phyloP scores from a whole-genome alignment of 2,113 vertebrate species.

The Perca flavescens region DNA sequence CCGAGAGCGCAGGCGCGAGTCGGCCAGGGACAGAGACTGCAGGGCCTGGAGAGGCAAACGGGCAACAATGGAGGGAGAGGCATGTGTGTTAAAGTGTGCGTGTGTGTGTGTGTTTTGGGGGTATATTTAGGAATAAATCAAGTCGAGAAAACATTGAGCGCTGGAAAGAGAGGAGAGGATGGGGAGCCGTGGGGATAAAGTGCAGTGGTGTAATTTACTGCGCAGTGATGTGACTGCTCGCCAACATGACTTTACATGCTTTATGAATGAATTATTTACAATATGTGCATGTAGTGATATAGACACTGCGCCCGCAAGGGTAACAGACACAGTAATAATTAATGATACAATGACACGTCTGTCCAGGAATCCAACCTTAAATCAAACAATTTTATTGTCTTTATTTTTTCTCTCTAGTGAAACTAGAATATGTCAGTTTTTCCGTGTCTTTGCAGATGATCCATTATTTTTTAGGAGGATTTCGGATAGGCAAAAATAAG shows the following conservation, averaged over 20 bases:
- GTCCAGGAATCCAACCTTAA: conserved; percentile 1
- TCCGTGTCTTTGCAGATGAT: not conserved
- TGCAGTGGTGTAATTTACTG: conserved; percentile 28
- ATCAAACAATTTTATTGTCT: too few relatives aligned
- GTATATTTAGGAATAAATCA: conserved; percentile 22
- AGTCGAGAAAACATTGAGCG: not conserved
- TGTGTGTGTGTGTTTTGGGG: not conserved
- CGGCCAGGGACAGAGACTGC: conserved; percentile 87
- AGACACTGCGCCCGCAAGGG: conserved; percentile 34
- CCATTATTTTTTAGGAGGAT: not conserved
- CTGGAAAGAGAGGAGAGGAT: not conserved
- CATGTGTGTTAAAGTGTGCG: not conserved
- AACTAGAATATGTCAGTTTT: not conserved
- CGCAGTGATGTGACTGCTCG: conserved; percentile 33
- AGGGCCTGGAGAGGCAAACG: conserved; percentile 78
- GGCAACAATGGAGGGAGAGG: not conserved
- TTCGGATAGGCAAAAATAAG: too few relatives aligned
- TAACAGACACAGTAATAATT: conserved; percentile 58
- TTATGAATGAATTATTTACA: conserved; percentile 72
- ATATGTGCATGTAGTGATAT: conserved; percentile 48
- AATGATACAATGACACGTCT: conserved; percentile 51
- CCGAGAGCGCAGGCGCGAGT: conserved; percentile 89
- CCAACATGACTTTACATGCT: conserved; percentile 52
- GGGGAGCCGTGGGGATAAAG: conserved; percentile 15
- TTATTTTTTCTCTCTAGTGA: too few relatives aligned